Evolutionary conservation across 2,113 vertebrate genomes (phyloP).

Genomic region (Ptyas mucosa): DNA sequence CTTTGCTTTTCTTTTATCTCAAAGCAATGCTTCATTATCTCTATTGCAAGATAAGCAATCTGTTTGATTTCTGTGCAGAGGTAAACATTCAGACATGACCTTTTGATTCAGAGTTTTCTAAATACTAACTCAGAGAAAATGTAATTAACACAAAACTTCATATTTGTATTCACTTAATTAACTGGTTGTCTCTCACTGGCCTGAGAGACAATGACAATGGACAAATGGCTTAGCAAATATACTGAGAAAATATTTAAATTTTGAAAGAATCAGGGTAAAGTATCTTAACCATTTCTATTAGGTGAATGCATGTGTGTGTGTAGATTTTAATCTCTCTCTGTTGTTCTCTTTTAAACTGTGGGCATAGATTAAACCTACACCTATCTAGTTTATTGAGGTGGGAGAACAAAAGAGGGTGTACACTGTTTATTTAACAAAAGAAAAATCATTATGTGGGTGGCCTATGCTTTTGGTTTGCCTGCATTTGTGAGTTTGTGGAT

Average conservation of each 20-base stretch:
- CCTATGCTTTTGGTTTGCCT: constrained; percentile 38
- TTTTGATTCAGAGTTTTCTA: background rate
- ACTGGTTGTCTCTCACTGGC: background rate
- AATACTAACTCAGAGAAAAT: background rate
- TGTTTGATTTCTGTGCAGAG: background rate
- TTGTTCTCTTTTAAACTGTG: background rate
- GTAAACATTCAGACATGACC: background rate
- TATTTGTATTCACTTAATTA: background rate
- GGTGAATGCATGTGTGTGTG: background rate
- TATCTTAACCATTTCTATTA: background rate
- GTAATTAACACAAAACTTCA: background rate
- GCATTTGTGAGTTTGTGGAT: constrained; percentile 53
- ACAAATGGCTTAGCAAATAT: background rate
- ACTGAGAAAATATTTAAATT: background rate
- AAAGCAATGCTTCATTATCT: background rate
- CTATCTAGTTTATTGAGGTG: background rate
- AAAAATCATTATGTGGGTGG: constrained; percentile 24
- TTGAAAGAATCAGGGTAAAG: background rate
- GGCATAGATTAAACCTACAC: background rate
- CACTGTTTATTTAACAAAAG: constrained; percentile 28
- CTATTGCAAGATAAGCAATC: background rate
- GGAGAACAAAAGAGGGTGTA: background rate
- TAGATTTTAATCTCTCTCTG: background rate
- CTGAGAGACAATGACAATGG: too few species aligned
- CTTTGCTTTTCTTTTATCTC: background rate